Base-by-base conservation (phyloP, 2,888 invertebrate species). In the Sceliomorpha sp. region DNA sequence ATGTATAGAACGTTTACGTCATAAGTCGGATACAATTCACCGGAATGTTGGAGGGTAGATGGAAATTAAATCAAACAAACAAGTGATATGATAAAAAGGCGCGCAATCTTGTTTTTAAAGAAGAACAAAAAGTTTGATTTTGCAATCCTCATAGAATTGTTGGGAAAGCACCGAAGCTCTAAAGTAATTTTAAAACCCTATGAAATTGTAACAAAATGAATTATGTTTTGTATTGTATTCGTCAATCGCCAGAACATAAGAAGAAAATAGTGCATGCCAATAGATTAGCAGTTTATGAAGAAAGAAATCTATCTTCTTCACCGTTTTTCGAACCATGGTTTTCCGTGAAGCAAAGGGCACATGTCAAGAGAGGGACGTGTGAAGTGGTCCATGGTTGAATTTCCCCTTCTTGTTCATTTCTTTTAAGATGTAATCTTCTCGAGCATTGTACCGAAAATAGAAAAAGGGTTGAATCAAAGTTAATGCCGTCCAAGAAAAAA, bases 301-400 rank as follows among this genome's bases (percentile, higher is more conserved):
- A 24, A 7, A 24, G 24, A 7, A 24, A 15, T 27, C 44, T 44
- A 29, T 10, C 10, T 4, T 14, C 44, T 20, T 26, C 26, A 20
- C 39, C 20, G 40, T 26, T 40, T 40, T 40, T 9, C 6, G 13
- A 40, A 8, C 8, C 40, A 20, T 40, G 40, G 40, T 40, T 40
- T 40, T 10, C 26, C 40, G 26, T 40, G 26, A 20, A 14, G n/a
- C 8, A 7, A n/a, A 20, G 39, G 36, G 7, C 7, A 7, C 3
- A 24, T 24, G 24, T 24, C 24, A 5, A 5, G 24, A 7, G 4
- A 24, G 24, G 24, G 24, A 24, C 7, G 7, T 24, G 3, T 5
- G 24, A 7, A 24, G 24, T 24, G 24, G 24, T 24, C 24, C 24
- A 24, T 24, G 24, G 24, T 24, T 24, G 3, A 7, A n/a, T 24